These are phyloP conservation scores for Anolis carolinensis DNA, from an alignment of 2,113 vertebrate species.

Conservation along the genomic window DNA sequence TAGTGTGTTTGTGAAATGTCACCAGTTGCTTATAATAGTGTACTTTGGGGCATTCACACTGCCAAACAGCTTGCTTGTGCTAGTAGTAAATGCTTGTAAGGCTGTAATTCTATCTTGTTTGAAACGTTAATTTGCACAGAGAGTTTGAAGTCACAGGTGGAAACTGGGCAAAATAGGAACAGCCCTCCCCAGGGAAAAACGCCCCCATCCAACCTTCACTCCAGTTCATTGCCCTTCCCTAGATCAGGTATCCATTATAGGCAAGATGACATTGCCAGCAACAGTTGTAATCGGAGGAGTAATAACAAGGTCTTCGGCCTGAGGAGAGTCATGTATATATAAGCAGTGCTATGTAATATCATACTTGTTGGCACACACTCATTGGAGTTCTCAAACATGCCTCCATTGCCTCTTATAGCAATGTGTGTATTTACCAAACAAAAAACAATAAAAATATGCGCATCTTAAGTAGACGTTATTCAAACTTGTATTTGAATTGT, in stretches of 20 bases:
- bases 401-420: background rate
- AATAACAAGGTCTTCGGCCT: background rate
- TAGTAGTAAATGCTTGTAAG: background rate
- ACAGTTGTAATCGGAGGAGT: background rate
- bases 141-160: background rate
- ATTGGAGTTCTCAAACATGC: too few species aligned
- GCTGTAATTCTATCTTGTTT: constrained; percentile 1
- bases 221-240: too few species aligned
- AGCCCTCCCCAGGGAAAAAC: background rate
- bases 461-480: background rate
- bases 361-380: background rate
- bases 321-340: too few species aligned
- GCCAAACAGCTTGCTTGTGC: background rate
- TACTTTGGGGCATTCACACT: background rate
- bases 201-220: background rate
- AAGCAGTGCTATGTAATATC: background rate
- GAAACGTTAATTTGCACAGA: background rate
- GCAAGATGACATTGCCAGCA: background rate
- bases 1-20: background rate
- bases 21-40: background rate
- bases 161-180: background rate
- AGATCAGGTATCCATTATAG: background rate
- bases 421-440: background rate
- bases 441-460: background rate
- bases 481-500: background rate